These are phyloP conservation scores for Melipona beecheii DNA, from an alignment of 2,888 invertebrate genomes.

Conservation along the genomic window DNA sequence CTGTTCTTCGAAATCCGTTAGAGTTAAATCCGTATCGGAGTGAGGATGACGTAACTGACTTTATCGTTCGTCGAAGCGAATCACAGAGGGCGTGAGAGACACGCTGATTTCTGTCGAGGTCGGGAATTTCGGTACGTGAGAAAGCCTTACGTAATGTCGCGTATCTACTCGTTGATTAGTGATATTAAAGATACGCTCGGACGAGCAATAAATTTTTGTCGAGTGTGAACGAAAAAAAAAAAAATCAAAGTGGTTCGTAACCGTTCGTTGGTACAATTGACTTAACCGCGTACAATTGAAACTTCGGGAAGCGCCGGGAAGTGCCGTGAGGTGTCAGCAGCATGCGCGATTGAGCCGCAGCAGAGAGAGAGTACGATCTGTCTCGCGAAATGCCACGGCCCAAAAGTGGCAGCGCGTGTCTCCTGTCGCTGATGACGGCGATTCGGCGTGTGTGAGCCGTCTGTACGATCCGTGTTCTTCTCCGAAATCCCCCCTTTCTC, in stretches of 20 bases:
- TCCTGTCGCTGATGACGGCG: conserved; percentile 49
- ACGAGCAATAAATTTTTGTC: too few relatives aligned
- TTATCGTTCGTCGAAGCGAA: too few relatives aligned
- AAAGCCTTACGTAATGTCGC: too few relatives aligned
- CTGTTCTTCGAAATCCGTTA: too few relatives aligned
- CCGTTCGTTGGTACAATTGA: background rate
- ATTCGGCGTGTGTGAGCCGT: conserved; percentile 39
- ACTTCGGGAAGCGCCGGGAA: accelerated
- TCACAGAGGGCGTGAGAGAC: too few relatives aligned
- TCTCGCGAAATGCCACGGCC: conserved; percentile 63
- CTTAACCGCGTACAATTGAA: accelerated
- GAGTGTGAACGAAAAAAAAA: too few relatives aligned
- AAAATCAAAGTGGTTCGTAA: background rate
- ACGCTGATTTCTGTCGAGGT: too few relatives aligned
- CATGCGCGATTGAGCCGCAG: background rate
- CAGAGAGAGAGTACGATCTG: conserved; percentile 33
- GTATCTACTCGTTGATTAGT: too few relatives aligned
- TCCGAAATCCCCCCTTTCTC: background rate
- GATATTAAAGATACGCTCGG: too few relatives aligned
- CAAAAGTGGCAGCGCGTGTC: conserved; percentile 67
- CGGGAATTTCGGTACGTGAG: too few relatives aligned
- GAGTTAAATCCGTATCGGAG: too few relatives aligned
- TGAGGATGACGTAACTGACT: too few relatives aligned
- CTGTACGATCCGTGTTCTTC: conserved; percentile 22
- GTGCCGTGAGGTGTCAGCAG: conserved; percentile 39